Conservation (phyloP, 2,113 vertebrate species). For the Phyllostomus hastatus region DNA sequence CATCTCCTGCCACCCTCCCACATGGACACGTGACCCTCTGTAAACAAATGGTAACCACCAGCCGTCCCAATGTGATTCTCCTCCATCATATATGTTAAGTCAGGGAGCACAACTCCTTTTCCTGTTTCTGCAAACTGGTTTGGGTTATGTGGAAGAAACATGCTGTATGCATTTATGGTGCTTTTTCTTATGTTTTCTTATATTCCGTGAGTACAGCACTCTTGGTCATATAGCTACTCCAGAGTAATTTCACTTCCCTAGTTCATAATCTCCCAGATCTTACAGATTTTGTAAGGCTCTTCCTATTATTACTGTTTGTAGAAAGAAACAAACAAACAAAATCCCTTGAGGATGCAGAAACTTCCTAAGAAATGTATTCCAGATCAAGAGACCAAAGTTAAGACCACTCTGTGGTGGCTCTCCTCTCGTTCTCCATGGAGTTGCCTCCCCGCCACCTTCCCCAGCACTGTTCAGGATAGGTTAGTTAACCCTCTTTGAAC, state of each 20-base stretch:
- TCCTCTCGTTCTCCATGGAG: background rate
- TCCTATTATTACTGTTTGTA: background rate
- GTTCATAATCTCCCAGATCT: background rate
- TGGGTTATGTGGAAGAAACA: background rate
- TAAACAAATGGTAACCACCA: background rate
- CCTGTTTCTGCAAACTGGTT: background rate
- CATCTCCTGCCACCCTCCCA: background rate
- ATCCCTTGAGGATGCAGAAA: background rate
- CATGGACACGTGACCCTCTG: background rate
- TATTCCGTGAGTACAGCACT: background rate
- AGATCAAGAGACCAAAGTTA: background rate
- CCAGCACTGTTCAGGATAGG: background rate
- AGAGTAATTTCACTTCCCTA: background rate
- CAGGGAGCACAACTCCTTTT: background rate
- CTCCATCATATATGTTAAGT: background rate
- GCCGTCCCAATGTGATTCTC: background rate
- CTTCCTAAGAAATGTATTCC: background rate
- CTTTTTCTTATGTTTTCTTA: background rate
- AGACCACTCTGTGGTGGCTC: background rate
- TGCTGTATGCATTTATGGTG: background rate
- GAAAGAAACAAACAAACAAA: background rate
- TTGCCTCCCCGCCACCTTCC: background rate
- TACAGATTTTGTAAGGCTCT: background rate
- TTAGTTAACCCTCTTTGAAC: background rate
- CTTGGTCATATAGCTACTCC: background rate